Conservation (phyloP, 2,888 invertebrate species). For the Lottia gigantea region DNA sequence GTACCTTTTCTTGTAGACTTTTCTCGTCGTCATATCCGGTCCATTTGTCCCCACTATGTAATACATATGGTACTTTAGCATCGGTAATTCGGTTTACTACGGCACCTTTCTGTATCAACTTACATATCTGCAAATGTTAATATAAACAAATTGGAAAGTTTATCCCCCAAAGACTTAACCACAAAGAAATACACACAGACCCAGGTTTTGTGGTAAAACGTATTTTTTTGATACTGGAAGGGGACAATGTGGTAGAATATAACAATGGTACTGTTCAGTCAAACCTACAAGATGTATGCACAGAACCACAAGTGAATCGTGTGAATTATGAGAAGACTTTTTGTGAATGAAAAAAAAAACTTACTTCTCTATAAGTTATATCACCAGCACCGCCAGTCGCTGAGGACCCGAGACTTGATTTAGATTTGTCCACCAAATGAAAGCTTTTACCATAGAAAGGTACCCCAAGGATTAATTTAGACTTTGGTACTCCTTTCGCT, state of each 20-base stretch:
- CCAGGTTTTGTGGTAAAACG: no score
- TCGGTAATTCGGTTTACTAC: slow-evolving; percentile 60
- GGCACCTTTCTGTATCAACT: slow-evolving; percentile 17
- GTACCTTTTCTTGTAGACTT: slow-evolving; percentile 29
- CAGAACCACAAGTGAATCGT: no score
- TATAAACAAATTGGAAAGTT: no score
- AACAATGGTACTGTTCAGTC: no score
- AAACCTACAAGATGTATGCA: no score
- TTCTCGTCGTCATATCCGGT: slow-evolving; percentile 29
- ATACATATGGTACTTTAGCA: slow-evolving; percentile 74
- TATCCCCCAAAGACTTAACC: no score
- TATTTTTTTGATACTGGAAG: no score
- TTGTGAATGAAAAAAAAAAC: background rate
- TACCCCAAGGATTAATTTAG: slow-evolving; percentile 92
- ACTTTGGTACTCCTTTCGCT: slow-evolving; percentile 84
- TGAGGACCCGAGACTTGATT: slow-evolving; percentile 36
- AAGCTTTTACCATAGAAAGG: slow-evolving; percentile 93
- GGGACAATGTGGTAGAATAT: no score
- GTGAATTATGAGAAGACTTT: background rate
- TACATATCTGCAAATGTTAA: slow-evolving; percentile 22
- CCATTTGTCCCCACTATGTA: slow-evolving; percentile 26
- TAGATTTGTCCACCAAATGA: slow-evolving; percentile 76
- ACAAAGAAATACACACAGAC: no score
- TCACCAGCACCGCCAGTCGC: slow-evolving; percentile 31
- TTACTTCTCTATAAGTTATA: slow-evolving; percentile 46